Evolutionary conservation across 2,888 invertebrate species (phyloP).

Genomic region (Endomychus coccineus): DNA sequence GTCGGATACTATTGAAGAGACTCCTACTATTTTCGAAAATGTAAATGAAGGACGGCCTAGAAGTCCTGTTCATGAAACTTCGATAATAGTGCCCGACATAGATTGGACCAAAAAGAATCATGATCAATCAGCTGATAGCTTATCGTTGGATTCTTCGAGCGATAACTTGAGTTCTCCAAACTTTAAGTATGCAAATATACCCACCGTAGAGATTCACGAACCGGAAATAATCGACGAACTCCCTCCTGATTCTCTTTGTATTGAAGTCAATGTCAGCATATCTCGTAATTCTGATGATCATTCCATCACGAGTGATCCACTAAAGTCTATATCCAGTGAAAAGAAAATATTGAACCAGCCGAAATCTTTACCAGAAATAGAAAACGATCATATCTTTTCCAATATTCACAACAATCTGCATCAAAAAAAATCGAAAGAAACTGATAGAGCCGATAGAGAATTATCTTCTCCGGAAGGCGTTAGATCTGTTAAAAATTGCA

Average conservation of each 20-base stretch:
- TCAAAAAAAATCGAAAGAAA: conserved; percentile 28
- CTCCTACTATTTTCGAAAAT: conserved; percentile 27
- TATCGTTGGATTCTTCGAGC: conserved; percentile 44
- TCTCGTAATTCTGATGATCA: conserved; percentile 8
- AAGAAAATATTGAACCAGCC: conserved; percentile 43
- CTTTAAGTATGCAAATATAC: conserved; percentile 27
- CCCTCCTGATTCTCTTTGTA: conserved; percentile 36
- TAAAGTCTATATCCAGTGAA: conserved; percentile 38
- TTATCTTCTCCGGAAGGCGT: conserved; percentile 27
- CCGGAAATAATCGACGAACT: conserved; percentile 21
- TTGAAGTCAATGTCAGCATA: conserved; percentile 6
- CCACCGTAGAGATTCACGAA: conserved; percentile 27
- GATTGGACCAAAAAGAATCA: conserved; percentile 48
- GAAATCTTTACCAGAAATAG: conserved; percentile 37
- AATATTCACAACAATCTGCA: too few relatives aligned
- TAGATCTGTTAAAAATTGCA: conserved; percentile 31
- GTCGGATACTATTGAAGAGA: conserved; percentile 9
- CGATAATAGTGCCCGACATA: conserved; percentile 57
- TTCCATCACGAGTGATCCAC: conserved; percentile 24
- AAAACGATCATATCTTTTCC: conserved; percentile 27
- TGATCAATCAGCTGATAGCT: conserved; percentile 51
- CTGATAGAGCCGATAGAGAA: conserved; percentile 30
- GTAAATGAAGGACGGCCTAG: conserved; percentile 46
- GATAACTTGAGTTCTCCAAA: conserved; percentile 24
- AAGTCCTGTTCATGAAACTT: conserved; percentile 59